A percentile compares a stretch with the other conserved stretches of the same genome.
These are phyloP conservation scores for Eupithecia centaureata DNA, from an alignment of 2,888 invertebrate species.

Conservation along the genomic window DNA sequence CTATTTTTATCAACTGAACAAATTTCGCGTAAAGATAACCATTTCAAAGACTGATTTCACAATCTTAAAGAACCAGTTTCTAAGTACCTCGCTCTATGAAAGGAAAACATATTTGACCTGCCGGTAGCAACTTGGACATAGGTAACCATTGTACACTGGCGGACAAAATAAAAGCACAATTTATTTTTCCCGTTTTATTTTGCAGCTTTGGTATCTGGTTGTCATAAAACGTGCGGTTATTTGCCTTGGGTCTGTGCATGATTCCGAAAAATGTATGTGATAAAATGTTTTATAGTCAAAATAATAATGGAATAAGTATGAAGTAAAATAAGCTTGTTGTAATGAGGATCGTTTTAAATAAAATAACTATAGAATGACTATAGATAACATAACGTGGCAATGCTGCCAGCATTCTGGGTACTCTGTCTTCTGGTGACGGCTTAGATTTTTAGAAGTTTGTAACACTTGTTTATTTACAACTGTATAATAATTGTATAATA, in stretches of 20 bases:
- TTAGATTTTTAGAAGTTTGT: no score
- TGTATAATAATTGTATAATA: no score
- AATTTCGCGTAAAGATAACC: neutral
- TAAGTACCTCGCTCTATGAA: slow-evolving; percentile 31
- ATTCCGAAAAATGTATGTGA: neutral
- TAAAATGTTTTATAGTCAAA: neutral
- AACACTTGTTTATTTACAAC: no score
- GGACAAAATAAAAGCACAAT: slow-evolving; percentile 14
- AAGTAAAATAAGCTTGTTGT: no score
- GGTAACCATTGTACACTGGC: slow-evolving; percentile 24
- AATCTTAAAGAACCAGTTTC: slow-evolving; percentile 36
- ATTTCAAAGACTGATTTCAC: slow-evolving; percentile 34
- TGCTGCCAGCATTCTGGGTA: no score
- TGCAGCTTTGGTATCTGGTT: neutral
- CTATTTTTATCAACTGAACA: neutral
- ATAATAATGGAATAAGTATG: no score
- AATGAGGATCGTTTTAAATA: no score
- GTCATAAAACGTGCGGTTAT: slow-evolving; percentile 10
- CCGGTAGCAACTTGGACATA: slow-evolving; percentile 32
- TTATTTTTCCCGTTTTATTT: slow-evolving; percentile 3
- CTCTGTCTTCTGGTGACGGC: no score
- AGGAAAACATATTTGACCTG: slow-evolving; percentile 43
- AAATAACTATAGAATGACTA: no score
- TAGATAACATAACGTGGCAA: no score
- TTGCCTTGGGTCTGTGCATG: neutral